Evolutionary conservation across 2,888 invertebrate species (phyloP).

Genomic region (Tridacna gigas): DNA sequence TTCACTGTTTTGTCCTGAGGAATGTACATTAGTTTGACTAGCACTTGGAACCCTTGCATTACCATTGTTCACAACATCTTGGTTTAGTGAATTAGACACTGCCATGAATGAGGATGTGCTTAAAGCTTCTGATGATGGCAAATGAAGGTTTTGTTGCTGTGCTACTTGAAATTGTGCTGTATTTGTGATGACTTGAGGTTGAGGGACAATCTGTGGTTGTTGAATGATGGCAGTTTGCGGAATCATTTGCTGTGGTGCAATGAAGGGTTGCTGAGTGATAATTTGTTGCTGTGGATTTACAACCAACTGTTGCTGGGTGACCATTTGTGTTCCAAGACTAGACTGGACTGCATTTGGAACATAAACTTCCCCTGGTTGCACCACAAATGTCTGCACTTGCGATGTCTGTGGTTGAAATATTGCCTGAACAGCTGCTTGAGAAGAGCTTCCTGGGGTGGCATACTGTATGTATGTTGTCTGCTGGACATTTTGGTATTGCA

Average conservation of each 20-base stretch:
- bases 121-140: conserved; percentile 1
- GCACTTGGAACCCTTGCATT: conserved; percentile 40
- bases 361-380: conserved; percentile 55
- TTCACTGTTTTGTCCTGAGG: conserved; percentile 36
- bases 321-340: conserved; percentile 50
- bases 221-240: conserved; percentile 49
- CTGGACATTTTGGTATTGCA: conserved; percentile 54
- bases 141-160: conserved; percentile 35
- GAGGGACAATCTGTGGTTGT: conserved; percentile 46
- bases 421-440: conserved; percentile 45
- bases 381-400: conserved; percentile 60
- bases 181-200: conserved; percentile 49
- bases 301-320: conserved; percentile 45
- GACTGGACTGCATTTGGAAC: conserved; percentile 53
- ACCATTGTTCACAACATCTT: not conserved
- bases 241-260: conserved; percentile 47
- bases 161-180: conserved; percentile 55
- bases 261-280: conserved; percentile 43
- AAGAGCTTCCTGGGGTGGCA: conserved; percentile 32
- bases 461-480: conserved; percentile 64
- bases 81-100: not conserved
- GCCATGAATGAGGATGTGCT: conserved; percentile 8
- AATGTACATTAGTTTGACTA: conserved; percentile 55
- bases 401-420: conserved; percentile 51
- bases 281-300: conserved; percentile 56